Evolutionary conservation across 2,888 invertebrate genomes (phyloP), one percentile per base, ranked within the genome.

Genomic region (Scrobipalpa costella): DNA sequence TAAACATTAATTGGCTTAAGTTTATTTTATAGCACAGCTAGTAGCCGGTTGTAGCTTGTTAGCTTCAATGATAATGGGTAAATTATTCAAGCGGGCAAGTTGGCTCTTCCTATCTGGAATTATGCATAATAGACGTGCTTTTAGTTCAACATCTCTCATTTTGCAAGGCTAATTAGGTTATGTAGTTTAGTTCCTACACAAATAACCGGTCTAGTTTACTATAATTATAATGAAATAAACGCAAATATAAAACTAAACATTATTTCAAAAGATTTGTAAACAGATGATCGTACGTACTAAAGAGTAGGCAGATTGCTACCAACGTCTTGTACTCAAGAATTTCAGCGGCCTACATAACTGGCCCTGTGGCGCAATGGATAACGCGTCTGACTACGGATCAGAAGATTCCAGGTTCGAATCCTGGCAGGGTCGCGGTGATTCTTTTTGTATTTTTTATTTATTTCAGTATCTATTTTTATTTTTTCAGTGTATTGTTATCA

Each of bases 331-430:
- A n/a, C n/a, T n/a, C 44, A 44, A 44, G 63, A 64, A 75, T 81
- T 84, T 77, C 67, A 57, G 2, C 0, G 0, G 0, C 0, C 0
- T 0, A 0, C 0, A 0, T 3, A 64, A 68, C 67, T 3, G 92
- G 93, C 92, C 92, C 89, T 93, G 93, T 93, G 93, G 93, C 93
- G 93, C 93, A 93, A 93, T 83, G 93, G 92, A 93, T 93, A 93
- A 94, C 93, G 93, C 93, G 93, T 93, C 93, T 93, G 93, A 93
- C 93, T 93, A 93, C 93, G 93, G 93, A 93, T 93, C 93, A 93
- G 93, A 93, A 93, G 93, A 93, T 93, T 93, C 93, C 93, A 93
- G 93, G 92, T 93, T 93, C 92, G 93, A 93, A 92, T 93, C 92
- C 92, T 93, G 93, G 92, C 92, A 93, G 88, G 92, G 92, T 92